Evolutionary conservation across 2,113 vertebrate species (phyloP).

Genomic region (Saguinus midas): DNA sequence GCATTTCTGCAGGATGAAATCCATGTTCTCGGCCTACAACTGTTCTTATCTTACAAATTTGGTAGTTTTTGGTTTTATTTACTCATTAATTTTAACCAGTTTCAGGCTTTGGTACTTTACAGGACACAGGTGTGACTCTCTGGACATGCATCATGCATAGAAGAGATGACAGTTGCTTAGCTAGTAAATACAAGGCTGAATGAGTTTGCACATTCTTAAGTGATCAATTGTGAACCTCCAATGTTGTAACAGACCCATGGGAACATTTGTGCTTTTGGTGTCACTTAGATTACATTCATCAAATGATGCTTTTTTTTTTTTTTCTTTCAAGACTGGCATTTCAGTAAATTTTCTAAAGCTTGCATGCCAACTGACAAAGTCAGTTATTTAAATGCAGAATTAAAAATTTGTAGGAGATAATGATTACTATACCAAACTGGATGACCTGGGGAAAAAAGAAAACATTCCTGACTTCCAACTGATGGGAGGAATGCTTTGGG

Average conservation of each 20-base stretch:
- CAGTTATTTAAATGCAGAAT: constrained; percentile 76
- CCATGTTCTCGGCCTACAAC: constrained; percentile 19
- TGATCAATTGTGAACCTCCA: constrained; percentile 65
- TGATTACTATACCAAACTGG: neutral
- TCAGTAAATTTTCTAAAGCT: constrained; percentile 65
- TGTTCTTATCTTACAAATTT: constrained; percentile 45
- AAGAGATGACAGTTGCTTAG: constrained; percentile 50
- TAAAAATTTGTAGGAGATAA: constrained; percentile 59
- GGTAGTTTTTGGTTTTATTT: constrained; percentile 59
- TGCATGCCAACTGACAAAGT: constrained; percentile 76
- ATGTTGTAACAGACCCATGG: constrained; percentile 63
- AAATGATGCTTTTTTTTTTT: constrained; percentile 60
- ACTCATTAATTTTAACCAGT: constrained; percentile 65
- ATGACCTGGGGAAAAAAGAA: constrained; percentile 9
- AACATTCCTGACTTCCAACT: neutral
- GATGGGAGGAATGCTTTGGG: neutral
- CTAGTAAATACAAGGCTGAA: constrained; percentile 62
- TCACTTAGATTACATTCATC: constrained; percentile 75
- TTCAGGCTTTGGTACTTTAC: constrained; percentile 31
- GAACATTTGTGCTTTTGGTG: constrained; percentile 79
- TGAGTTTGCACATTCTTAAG: constrained; percentile 71
- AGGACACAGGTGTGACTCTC: constrained; percentile 71
- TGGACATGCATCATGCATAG: constrained; percentile 49
- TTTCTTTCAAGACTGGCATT: constrained; percentile 75
- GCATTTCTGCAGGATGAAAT: neutral